phyloP scores from a whole-genome alignment of 1,140 invertebrate genomes.

The Drosophila busckii region DNA sequence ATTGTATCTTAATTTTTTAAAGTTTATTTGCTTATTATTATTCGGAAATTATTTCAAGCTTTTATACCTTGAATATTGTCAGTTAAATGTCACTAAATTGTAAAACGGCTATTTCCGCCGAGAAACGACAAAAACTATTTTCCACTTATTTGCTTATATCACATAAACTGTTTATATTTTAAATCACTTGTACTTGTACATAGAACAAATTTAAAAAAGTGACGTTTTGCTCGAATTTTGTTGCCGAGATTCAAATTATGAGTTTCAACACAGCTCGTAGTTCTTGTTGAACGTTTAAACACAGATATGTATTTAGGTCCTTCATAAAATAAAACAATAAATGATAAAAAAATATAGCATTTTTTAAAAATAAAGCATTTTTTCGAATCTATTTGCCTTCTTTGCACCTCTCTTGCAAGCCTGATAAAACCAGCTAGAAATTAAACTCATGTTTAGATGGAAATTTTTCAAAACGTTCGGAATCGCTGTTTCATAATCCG shows the following conservation, averaged over 20 bases:
- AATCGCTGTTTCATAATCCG: constrained; percentile 9
- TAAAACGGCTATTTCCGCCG: too few species aligned
- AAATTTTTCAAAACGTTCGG: background rate
- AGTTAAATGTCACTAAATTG: too few species aligned
- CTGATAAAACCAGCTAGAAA: constrained; percentile 1
- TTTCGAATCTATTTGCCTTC: constrained; percentile 1
- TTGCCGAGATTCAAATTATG: constrained; percentile 7
- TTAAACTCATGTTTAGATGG: background rate
- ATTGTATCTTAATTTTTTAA: too few species aligned
- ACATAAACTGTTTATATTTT: too few species aligned
- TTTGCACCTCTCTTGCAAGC: constrained; percentile 12
- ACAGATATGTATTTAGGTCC: constrained; percentile 1
- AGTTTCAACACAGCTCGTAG: constrained; percentile 2
- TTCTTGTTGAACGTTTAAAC: constrained; percentile 15
- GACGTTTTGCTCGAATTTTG: constrained; percentile 9
- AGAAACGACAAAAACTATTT: too few species aligned
- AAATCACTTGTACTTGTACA: too few species aligned
- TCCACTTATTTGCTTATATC: too few species aligned
- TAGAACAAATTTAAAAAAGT: too few species aligned
- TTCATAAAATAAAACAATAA: constrained; percentile 3
- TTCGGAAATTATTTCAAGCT: too few species aligned
- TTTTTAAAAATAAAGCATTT: constrained; percentile 5
- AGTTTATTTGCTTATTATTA: too few species aligned
- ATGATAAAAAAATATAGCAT: background rate
- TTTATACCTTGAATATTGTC: too few species aligned